A percentile compares a stretch with the other conserved stretches of the same genome.
Evolutionary conservation across 1,140 invertebrate species (phyloP).

Genomic region (Neocloeon triangulifer): DNA sequence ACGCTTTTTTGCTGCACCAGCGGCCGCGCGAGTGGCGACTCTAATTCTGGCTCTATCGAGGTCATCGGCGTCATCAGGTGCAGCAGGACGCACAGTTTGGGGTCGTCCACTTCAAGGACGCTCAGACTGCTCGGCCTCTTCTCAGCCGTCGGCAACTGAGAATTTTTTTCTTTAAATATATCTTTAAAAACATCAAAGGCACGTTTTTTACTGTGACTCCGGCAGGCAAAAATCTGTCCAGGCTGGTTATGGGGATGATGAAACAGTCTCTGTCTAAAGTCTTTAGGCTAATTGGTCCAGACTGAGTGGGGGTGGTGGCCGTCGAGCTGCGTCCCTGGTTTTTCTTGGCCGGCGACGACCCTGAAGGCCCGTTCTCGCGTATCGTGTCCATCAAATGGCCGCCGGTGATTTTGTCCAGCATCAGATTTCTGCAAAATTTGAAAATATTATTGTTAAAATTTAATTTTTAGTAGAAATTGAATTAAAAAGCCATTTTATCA

Average conservation of each 20-base stretch:
- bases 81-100: constrained; percentile 62
- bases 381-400: no score
- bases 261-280: constrained; percentile 67
- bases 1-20: constrained; percentile 50
- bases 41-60: constrained; percentile 55
- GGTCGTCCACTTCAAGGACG: constrained; percentile 64
- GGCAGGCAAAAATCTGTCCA: constrained; percentile 63
- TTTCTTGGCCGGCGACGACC: no score
- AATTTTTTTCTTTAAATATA: constrained; percentile 14
- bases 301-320: constrained; percentile 20
- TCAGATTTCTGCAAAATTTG: no score
- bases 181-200: no score
- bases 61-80: constrained; percentile 73
- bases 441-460: no score
- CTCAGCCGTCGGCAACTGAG: background rate
- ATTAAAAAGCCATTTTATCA: no score
- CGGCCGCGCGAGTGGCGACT: constrained; percentile 55
- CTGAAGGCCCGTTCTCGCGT: no score
- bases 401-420: no score
- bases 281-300: constrained; percentile 45
- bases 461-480: no score
- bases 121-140: constrained; percentile 21
- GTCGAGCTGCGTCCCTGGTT: no score
- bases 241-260: constrained; percentile 65
- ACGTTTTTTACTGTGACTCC: constrained; percentile 71